Base-by-base conservation (phyloP, 2,888 invertebrate species). In the Cremastinae sp. region DNA sequence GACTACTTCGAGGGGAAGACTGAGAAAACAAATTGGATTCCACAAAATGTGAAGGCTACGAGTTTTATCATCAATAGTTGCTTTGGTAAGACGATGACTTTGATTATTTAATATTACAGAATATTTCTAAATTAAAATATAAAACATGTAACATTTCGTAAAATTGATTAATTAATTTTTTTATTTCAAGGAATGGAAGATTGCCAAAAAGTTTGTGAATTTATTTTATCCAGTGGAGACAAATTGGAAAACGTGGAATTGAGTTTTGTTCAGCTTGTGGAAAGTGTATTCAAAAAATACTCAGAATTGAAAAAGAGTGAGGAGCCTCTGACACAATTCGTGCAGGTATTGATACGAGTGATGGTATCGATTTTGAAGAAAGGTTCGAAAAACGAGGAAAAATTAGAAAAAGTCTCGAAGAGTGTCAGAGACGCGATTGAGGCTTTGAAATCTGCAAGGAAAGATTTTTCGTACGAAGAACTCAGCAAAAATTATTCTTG, bases 11-110 rank as follows among this genome's bases (percentile, higher is more conserved):
- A 73, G 7, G 82, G 84, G 36, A 81, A 84, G 1, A 74, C 72
- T 45, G 68, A 73, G 14, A 72, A 75, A 12, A 79, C 78, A 16
- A 10, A 54, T 16, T 90, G 88, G 86, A 80, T 89, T 70, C 79
- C 80, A 62, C 91, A 92, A 68, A 92, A 93, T 85, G 91, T 92
- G 71, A 86, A 90, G 64, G 92, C 93, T n/a, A 91, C 94, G 22
- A 90, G 90, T 7, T 91, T 91, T 79, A 86, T 95, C 53, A 91
- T 95, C 43, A 88, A 93, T 18, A 79, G 79, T 28, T 79, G 74
- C 34, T 86, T 89, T 59, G 85, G 85, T 85, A 66, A 80, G 79
- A n/a, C 73, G 47, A 0, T 59, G 28, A 36, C 28, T 5, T 54
- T 53, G 34, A 14, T 1, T 62, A 12, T 7, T 41, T 53, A 36